phyloP scores from a whole-genome alignment of 2,113 vertebrate species.

The Sylvia atricapilla region DNA sequence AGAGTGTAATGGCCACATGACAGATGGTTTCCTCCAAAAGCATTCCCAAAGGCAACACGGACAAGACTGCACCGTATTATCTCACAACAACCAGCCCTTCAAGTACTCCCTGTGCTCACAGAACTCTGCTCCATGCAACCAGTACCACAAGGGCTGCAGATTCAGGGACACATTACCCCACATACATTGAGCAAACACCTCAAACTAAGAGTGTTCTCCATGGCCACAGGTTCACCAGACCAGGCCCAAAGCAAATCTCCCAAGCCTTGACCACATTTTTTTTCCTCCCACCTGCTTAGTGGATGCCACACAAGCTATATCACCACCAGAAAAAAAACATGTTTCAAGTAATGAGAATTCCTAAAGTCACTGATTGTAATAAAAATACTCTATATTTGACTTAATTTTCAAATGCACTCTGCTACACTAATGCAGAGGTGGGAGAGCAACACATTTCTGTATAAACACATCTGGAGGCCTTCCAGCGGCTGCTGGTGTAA shows the following conservation, averaged over 20 bases:
- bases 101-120: background rate
- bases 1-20: background rate
- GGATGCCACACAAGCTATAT: background rate
- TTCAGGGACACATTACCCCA: fast-evolving
- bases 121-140: background rate
- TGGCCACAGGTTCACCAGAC: background rate
- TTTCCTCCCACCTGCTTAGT: background rate
- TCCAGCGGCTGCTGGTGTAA: background rate
- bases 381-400: background rate
- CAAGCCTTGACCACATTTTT: background rate
- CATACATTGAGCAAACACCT: background rate
- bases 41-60: background rate
- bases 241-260: background rate
- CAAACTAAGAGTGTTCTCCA: background rate
- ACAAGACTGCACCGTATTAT: background rate
- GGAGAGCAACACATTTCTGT: background rate
- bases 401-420: background rate
- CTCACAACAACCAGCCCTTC: background rate
- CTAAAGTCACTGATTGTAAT: background rate
- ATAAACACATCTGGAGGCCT: background rate
- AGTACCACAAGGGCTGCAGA: background rate
- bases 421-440: background rate
- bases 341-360: background rate
- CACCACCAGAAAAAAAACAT: background rate
- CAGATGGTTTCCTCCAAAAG: background rate